These are phyloP conservation scores for Harpalus rubripes DNA, from an alignment of 2,888 invertebrate species.

Conservation along the genomic window DNA sequence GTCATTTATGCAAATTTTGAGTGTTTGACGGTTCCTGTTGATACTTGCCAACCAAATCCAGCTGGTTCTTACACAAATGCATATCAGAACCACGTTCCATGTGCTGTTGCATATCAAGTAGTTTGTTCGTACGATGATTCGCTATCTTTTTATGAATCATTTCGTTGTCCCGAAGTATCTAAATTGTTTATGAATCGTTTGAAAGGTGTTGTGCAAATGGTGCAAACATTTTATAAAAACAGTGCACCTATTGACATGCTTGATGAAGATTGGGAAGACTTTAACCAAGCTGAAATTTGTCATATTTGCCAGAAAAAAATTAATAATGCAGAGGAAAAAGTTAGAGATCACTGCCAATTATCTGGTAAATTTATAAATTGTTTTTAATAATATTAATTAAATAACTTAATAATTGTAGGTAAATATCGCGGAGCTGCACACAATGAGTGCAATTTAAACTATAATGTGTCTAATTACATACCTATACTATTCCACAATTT, in stretches of 20 bases:
- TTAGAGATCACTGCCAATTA: constrained; percentile 69
- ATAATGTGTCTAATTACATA: constrained; percentile 69
- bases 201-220: constrained; percentile 20
- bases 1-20: no score
- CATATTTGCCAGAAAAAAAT: constrained; percentile 67
- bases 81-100: constrained; percentile 66
- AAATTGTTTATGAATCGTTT: constrained; percentile 52
- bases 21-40: no score
- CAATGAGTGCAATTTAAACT: constrained; percentile 68
- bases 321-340: constrained; percentile 56
- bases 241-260: constrained; percentile 60
- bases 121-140: constrained; percentile 68
- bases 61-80: constrained; percentile 66
- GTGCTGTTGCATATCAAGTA: constrained; percentile 67
- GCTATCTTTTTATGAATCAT: constrained; percentile 63
- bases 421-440: constrained; percentile 68
- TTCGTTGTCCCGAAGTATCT: constrained; percentile 39
- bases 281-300: constrained; percentile 55
- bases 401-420: neutral
- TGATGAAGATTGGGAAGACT: constrained; percentile 43
- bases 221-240: constrained; percentile 30
- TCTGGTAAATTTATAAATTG: constrained; percentile 54
- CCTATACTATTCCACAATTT: constrained; percentile 73
- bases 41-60: constrained; percentile 51
- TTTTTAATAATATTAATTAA: neutral